Evolutionary conservation across 2,113 vertebrate genomes (phyloP), one percentile per base, ranked within the genome.

Genomic region (Hippotragus niger): DNA sequence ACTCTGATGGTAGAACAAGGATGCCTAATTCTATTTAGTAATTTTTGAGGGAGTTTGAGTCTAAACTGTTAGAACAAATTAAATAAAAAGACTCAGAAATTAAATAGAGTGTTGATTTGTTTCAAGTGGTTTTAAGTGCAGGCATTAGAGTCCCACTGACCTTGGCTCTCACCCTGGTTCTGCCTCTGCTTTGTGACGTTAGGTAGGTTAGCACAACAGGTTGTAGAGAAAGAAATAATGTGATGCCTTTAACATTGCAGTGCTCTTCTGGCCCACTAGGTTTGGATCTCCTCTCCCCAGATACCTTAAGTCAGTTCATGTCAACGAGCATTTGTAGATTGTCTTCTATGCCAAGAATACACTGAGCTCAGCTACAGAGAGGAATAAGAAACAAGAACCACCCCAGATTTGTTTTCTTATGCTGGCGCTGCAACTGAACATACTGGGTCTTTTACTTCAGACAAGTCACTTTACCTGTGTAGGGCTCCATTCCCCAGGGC

Each of bases 11-110:
- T n/a, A 94, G 76, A 81, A 64, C 7, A 78, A 95, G 40, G 88
- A 67, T 84, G 33, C 58, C 71, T 95, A n/a, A 87, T 96, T 87
- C 80, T 91, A 9, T 67, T 52, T 92, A 31, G 78, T 94, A 57
- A 58, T 96, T 47, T 96, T 85, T 87, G 74, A 94, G 85, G 21
- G 67, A 94, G 25, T 97, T 85, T 67, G 33, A 97, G 31, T 95
- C 45, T 82, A 23, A 97, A 78, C 90, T 97, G 13, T 95, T 90
- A 43, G 87, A 95, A 95, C 89, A 95, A 80, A 93, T 92, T 94
- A 92, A 86, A 94, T 91, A 2, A 53, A 88, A 93, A 93, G 36
- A 33, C 47, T 87, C 25, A 64, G n/a, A 53, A 86, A 96, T 91
- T 76, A 90, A 92, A 60, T 74, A n/a, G 58, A 58, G 40, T 85